Percentiles rank a stretch among this genome's conserved stretches.
phyloP scores from a whole-genome alignment of 2,113 vertebrate species.

The Baryphthengus martii region DNA sequence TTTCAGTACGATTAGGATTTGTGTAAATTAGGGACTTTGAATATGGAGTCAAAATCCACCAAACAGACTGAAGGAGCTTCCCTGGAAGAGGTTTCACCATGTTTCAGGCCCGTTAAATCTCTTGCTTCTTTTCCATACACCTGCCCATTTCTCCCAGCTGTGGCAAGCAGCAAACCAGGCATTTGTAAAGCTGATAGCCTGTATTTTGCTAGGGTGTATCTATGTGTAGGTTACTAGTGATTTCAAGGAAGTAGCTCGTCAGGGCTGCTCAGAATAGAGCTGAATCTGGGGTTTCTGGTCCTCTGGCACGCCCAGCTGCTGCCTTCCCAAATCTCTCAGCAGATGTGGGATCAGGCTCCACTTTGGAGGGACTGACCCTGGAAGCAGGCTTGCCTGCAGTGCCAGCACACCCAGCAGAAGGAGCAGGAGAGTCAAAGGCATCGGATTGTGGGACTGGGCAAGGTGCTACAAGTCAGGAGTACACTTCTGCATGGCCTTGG shows the following conservation, averaged over 20 bases:
- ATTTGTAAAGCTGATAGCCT: neutral
- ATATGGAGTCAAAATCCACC: neutral
- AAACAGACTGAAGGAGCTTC: neutral
- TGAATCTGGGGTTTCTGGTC: neutral
- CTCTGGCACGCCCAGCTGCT: neutral
- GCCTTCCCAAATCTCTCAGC: neutral
- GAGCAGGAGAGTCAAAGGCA: neutral
- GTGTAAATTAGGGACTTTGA: neutral
- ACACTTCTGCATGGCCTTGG: neutral
- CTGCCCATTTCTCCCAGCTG: neutral
- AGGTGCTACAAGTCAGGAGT: neutral
- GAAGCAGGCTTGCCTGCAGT: neutral
- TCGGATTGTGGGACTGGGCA: neutral
- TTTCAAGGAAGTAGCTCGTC: neutral
- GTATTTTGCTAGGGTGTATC: neutral
- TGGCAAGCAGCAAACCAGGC: neutral
- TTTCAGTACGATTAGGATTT: neutral
- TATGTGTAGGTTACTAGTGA: neutral
- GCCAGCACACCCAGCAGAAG: neutral
- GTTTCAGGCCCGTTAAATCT: neutral
- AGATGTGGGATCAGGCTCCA: neutral
- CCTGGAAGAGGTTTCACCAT: neutral
- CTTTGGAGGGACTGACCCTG: neutral
- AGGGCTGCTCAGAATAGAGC: neutral
- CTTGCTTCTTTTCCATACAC: neutral